Evolutionary conservation across 2,888 invertebrate genomes (phyloP).

Genomic region (Petrolisthes cinctipes): DNA sequence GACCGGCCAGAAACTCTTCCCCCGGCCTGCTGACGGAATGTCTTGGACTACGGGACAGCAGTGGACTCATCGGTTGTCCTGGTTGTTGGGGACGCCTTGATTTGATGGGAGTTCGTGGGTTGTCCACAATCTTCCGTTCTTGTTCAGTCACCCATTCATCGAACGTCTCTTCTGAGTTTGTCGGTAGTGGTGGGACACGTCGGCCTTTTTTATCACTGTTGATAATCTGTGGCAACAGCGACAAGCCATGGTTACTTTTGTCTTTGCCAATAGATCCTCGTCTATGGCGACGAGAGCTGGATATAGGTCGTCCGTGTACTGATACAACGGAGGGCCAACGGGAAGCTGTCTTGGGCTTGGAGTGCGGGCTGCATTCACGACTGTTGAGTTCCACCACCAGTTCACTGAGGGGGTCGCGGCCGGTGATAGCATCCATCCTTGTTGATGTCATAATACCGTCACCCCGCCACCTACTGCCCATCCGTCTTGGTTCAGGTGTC

Average conservation of each 20-base stretch:
- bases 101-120: constrained; percentile 6
- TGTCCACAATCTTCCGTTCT: not conserved
- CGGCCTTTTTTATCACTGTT: constrained; percentile 6
- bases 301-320: constrained; percentile 31
- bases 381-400: constrained; percentile 41
- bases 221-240: constrained; percentile 28
- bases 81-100: constrained; percentile 16
- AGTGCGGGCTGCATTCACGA: constrained; percentile 24
- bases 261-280: constrained; percentile 29
- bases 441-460: constrained; percentile 23
- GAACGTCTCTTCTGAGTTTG: not conserved
- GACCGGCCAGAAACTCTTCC: not conserved
- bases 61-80: constrained; percentile 21
- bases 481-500: not conserved
- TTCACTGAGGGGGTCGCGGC: constrained; percentile 21
- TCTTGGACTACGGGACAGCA: constrained; percentile 28
- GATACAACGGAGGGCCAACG: constrained; percentile 32
- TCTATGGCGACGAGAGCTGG: constrained; percentile 13
- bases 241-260: not conserved
- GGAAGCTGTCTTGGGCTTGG: not conserved
- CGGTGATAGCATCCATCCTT: constrained; percentile 22
- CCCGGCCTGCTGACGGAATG: constrained; percentile 26
- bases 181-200: constrained; percentile 17
- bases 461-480: constrained; percentile 24
- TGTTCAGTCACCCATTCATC: not conserved